phyloP scores from a whole-genome alignment of 2,113 vertebrate genomes.

The Aphelocoma coerulescens region DNA sequence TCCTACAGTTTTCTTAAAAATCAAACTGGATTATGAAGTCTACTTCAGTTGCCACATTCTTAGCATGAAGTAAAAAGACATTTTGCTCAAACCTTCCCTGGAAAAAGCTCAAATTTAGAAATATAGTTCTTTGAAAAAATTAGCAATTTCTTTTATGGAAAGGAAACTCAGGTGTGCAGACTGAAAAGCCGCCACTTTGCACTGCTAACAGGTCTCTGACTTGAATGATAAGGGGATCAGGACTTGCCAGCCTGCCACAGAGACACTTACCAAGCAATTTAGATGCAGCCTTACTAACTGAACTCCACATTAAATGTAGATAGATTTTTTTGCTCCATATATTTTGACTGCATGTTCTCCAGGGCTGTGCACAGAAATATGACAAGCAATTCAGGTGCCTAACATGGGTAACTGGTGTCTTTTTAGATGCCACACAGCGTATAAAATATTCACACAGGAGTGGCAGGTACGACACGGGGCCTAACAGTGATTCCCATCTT shows the following conservation, averaged over 20 bases:
- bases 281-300: slow-evolving; percentile 28
- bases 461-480: background rate
- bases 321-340: slow-evolving; percentile 33
- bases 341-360: slow-evolving; percentile 18
- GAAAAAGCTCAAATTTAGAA: background rate
- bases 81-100: background rate
- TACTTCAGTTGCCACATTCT: slow-evolving; percentile 1
- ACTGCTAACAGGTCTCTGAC: background rate
- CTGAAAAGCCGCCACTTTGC: background rate
- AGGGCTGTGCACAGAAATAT: background rate
- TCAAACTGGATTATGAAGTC: background rate
- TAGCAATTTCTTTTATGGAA: background rate
- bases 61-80: background rate
- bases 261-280: slow-evolving; percentile 41
- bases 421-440: background rate
- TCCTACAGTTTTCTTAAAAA: slow-evolving; percentile 17
- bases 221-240: slow-evolving; percentile 11
- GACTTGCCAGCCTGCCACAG: background rate
- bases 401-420: background rate
- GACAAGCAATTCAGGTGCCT: background rate
- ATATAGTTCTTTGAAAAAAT: slow-evolving; percentile 2
- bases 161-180: background rate
- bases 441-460: background rate
- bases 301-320: slow-evolving; percentile 18
- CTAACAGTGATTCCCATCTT: background rate